Evolutionary conservation across 2,888 invertebrate genomes (phyloP).

Genomic region (Parnassius glacialis): DNA sequence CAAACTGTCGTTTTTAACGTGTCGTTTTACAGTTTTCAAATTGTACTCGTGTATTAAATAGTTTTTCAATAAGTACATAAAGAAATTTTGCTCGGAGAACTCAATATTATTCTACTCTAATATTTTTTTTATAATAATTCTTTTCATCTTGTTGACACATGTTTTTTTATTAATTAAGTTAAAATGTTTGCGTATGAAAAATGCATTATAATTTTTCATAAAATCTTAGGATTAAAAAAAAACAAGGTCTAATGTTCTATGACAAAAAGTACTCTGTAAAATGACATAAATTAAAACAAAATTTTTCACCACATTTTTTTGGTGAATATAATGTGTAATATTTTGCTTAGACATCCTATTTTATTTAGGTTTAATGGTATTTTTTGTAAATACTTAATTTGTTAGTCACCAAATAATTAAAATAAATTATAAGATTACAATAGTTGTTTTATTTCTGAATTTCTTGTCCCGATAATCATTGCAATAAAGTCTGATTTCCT

Average conservation of each 20-base stretch:
- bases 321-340: conserved; percentile 30
- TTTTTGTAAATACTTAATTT: conserved; percentile 72
- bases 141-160: background rate
- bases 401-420: conserved; percentile 66
- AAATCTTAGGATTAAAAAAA: background rate
- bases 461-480: too few relatives aligned
- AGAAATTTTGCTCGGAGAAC: background rate
- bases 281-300: conserved; percentile 17
- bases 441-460: background rate
- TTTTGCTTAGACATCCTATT: conserved; percentile 41
- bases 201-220: conserved; percentile 15
- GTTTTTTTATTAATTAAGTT: background rate
- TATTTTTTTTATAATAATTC: conserved; percentile 10
- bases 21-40: background rate
- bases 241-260: background rate
- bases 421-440: conserved; percentile 46
- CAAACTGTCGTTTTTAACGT: conserved; percentile 8
- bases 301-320: conserved; percentile 23
- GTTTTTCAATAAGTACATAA: conserved; percentile 12
- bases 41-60: background rate
- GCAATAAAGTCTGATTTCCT: too few relatives aligned
- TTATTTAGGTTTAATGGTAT: conserved; percentile 54
- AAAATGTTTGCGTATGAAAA: conserved; percentile 5
- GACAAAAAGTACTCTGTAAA: conserved; percentile 11
- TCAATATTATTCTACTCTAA: conserved; percentile 4